These are phyloP conservation scores for Tenodera sinensis DNA, from an alignment of 2,888 invertebrate species.

Conservation along the genomic window DNA sequence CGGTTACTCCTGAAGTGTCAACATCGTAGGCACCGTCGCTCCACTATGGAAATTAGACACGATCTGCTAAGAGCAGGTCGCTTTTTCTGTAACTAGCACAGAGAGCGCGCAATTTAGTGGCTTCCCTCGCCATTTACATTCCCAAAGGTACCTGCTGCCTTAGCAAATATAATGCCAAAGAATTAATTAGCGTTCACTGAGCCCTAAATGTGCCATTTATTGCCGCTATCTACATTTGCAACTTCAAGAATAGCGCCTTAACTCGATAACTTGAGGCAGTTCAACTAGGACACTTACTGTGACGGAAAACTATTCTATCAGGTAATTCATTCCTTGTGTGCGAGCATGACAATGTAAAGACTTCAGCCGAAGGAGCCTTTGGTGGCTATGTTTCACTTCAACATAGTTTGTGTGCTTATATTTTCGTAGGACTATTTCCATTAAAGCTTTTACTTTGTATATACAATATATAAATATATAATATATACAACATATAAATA, in stretches of 20 bases:
- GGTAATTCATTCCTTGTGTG: not conserved
- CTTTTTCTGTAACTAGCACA: not conserved
- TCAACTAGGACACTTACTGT: not conserved
- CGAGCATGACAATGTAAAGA: too few species aligned
- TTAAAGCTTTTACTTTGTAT: too few species aligned
- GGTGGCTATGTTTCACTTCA: too few species aligned
- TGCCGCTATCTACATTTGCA: not conserved
- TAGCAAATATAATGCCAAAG: not conserved
- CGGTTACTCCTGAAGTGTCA: not conserved
- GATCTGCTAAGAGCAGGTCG: not conserved
- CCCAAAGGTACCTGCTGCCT: not conserved
- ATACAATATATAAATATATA: too few species aligned
- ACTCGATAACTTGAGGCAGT: not conserved
- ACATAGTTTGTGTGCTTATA: too few species aligned
- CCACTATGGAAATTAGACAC: not conserved
- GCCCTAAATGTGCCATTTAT: not conserved
- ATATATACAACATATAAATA: too few species aligned
- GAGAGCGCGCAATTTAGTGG: too few species aligned
- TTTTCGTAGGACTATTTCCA: too few species aligned
- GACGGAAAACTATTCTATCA: not conserved
- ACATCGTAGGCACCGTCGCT: not conserved
- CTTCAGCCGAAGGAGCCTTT: too few species aligned
- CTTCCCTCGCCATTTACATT: not conserved
- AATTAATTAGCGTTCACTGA: not conserved
- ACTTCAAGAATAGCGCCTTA: not conserved